phyloP scores from a whole-genome alignment of 2,797 vertebrate genomes.

The Microctenopoma lineatum region DNA sequence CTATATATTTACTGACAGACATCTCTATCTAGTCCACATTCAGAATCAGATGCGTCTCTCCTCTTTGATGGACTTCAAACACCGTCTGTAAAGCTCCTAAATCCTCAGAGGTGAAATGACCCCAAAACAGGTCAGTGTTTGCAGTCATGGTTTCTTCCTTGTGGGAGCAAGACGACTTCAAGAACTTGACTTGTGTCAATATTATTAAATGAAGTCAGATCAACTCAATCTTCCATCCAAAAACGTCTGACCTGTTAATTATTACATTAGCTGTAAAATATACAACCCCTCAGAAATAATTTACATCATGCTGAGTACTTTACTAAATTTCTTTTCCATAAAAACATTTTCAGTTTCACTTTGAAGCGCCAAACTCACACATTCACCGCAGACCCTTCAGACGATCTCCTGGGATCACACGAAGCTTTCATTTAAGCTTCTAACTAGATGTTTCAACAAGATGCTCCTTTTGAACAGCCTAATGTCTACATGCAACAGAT shows the following conservation, averaged over 20 bases:
- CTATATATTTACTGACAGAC: slow-evolving; percentile 37
- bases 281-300: too few relatives aligned
- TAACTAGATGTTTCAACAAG: slow-evolving; percentile 44
- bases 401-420: slow-evolving; percentile 11
- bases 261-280: not conserved
- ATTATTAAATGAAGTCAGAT: slow-evolving; percentile 21
- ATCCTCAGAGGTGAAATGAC: slow-evolving; percentile 76
- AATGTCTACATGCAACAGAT: slow-evolving; percentile 30
- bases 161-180: slow-evolving; percentile 41
- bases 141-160: slow-evolving; percentile 23
- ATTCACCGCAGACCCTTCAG: not conserved
- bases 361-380: not conserved
- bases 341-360: not conserved
- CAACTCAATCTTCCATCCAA: slow-evolving; percentile 13
- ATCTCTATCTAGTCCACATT: slow-evolving; percentile 48
- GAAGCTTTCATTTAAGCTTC: slow-evolving; percentile 40
- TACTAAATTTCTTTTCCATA: not conserved
- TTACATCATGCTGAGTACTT: not conserved
- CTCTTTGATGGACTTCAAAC: slow-evolving; percentile 67
- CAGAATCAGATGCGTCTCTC: slow-evolving; percentile 27
- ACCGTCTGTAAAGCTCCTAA: slow-evolving; percentile 55
- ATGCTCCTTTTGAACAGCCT: slow-evolving; percentile 24
- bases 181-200: slow-evolving; percentile 38
- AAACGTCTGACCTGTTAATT: not conserved
- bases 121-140: slow-evolving; percentile 72